Conservation (phyloP, 2,888 invertebrate genomes). For the Drosophila subsilvestris region DNA sequence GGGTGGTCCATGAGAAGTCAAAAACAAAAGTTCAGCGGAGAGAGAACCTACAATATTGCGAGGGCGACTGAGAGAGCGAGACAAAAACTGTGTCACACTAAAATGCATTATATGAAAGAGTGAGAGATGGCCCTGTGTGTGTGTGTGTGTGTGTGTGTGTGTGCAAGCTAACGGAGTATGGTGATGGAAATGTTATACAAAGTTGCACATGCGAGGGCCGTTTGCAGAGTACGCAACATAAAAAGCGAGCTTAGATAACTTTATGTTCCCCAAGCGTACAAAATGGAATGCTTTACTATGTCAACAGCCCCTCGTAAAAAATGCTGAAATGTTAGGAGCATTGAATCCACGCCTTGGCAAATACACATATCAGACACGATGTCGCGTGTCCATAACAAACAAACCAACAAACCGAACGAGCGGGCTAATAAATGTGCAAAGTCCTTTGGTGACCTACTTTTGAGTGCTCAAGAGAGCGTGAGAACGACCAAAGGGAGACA, state of each 20-base stretch:
- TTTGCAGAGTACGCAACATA: conserved; percentile 13
- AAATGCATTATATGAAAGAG: conserved; percentile 41
- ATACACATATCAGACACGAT: conserved; percentile 23
- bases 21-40: conserved; percentile 8
- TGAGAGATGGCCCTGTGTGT: not conserved
- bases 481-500: conserved; percentile 19
- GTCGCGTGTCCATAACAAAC: conserved; percentile 44
- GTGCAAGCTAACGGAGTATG: conserved; percentile 24
- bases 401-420: conserved; percentile 50
- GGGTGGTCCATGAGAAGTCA: conserved; percentile 46
- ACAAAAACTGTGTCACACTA: conserved; percentile 43
- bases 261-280: not conserved
- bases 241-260: not conserved
- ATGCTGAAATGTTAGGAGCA: conserved; percentile 1
- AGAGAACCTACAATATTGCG: not conserved
- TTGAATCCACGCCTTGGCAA: conserved; percentile 39
- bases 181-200: conserved; percentile 43
- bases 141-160: conserved; percentile 19
- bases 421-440: conserved; percentile 61
- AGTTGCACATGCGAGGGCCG: conserved; percentile 42
- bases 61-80: conserved; percentile 23
- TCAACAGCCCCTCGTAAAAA: not conserved
- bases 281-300: not conserved
- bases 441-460: conserved; percentile 75
- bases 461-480: conserved; percentile 19